phyloP scores from a whole-genome alignment of 2,113 vertebrate genomes.

The Maccullochella peelii region DNA sequence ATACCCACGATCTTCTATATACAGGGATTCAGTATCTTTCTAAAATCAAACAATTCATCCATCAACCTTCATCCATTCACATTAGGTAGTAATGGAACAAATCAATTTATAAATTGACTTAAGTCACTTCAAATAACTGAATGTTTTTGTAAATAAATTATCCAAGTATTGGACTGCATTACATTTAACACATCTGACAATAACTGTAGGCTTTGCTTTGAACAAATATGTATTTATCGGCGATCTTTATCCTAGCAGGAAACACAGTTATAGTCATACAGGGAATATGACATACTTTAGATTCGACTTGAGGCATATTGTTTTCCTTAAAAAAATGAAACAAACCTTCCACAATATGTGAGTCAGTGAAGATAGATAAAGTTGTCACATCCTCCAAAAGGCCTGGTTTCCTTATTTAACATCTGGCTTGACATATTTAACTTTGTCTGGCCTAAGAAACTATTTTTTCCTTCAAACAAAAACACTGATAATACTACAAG shows the following conservation, averaged over 20 bases:
- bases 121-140: too few relatives aligned
- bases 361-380: neutral
- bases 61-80: too few relatives aligned
- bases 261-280: slow-evolving; percentile 25
- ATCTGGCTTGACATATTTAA: slow-evolving; percentile 12
- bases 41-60: too few relatives aligned
- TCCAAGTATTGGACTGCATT: neutral
- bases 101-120: too few relatives aligned
- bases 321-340: slow-evolving; percentile 15
- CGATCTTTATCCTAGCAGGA: neutral
- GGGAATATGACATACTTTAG: neutral
- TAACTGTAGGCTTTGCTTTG: slow-evolving; percentile 12
- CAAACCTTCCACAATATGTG: neutral
- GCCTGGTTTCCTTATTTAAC: neutral
- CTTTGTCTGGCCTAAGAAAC: neutral
- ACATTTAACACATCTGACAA: neutral
- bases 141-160: neutral
- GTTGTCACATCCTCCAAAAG: neutral
- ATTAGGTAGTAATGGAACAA: too few relatives aligned
- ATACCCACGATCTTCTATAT: too few relatives aligned
- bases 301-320: neutral
- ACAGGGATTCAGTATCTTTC: too few relatives aligned
- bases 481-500: slow-evolving; percentile 32
- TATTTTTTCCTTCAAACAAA: slow-evolving; percentile 24
- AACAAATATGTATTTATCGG: slow-evolving; percentile 38